These are phyloP conservation scores for Trachemys scripta DNA, from an alignment of 2,113 vertebrate species.

Conservation along the genomic window DNA sequence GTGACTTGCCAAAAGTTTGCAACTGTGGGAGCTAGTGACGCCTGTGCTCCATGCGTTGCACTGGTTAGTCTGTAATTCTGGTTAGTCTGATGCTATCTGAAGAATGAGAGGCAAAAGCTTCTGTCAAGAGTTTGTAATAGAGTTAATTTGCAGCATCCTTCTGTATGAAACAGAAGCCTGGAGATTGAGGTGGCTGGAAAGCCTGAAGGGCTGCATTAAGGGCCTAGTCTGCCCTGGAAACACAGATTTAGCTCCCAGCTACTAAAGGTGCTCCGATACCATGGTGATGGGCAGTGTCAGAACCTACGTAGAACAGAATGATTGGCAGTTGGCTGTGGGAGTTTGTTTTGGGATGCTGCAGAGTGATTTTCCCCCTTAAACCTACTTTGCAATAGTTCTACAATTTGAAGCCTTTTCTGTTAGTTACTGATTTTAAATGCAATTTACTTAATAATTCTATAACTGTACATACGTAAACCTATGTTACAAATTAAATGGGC, in stretches of 20 bases:
- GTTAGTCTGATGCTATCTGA: background rate
- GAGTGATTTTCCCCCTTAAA: background rate
- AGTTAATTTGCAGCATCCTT: background rate
- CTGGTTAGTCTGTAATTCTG: background rate
- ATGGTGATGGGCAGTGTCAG: background rate
- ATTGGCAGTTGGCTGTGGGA: background rate
- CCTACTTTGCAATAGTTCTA: background rate
- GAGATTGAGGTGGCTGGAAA: background rate
- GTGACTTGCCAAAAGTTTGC: background rate
- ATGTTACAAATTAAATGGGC: background rate
- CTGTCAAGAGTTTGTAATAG: background rate
- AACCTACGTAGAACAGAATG: accelerated
- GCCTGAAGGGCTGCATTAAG: background rate
- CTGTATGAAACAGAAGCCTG: background rate
- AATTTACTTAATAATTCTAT: background rate
- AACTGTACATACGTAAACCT: background rate
- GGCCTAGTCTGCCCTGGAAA: background rate
- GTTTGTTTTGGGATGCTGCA: background rate
- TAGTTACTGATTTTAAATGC: background rate
- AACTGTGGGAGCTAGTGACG: background rate
- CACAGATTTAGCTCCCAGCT: background rate
- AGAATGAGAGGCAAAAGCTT: background rate
- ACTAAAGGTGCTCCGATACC: background rate
- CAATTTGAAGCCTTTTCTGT: background rate
- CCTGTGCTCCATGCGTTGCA: background rate